A percentile compares a stretch with the other conserved stretches of the same genome.
phyloP scores from a whole-genome alignment of 30 jellyfish, hydroid and myxozoan species.

The Aurelia sp. region DNA sequence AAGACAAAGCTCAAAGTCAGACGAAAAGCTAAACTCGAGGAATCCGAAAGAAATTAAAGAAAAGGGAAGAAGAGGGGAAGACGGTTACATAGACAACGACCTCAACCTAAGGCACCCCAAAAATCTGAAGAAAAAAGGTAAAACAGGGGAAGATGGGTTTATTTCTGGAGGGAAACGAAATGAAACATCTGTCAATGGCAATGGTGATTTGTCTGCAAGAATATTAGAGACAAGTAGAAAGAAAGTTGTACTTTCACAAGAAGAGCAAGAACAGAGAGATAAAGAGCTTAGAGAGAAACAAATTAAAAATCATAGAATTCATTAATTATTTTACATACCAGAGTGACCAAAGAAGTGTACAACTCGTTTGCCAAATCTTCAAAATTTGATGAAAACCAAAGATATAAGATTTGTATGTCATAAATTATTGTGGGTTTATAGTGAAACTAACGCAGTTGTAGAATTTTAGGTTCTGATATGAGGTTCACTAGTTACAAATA shows the following conservation, averaged over 20 bases:
- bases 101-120: constrained; percentile 15
- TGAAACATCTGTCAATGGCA: neutral
- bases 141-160: constrained; percentile 61
- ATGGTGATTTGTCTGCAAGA: neutral
- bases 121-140: constrained; percentile 37
- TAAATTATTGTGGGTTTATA: too few relatives aligned
- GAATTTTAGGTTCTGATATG: too few relatives aligned
- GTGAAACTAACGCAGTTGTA: too few relatives aligned
- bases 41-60: neutral
- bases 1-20: too few relatives aligned
- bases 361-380: too few relatives aligned
- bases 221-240: constrained; percentile 35
- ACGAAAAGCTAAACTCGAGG: neutral
- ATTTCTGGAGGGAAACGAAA: neutral
- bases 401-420: too few relatives aligned
- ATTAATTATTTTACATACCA: constrained; percentile 9
- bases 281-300: constrained; percentile 15
- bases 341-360: too few relatives aligned
- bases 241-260: neutral
- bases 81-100: neutral
- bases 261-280: constrained; percentile 28
- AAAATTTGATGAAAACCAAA: too few relatives aligned
- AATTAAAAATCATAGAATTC: constrained; percentile 17
- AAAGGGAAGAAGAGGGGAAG: constrained; percentile 7
- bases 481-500: too few relatives aligned